Base-by-base conservation (phyloP, 2,888 invertebrate genomes). In the Tupiocoris notatus region DNA sequence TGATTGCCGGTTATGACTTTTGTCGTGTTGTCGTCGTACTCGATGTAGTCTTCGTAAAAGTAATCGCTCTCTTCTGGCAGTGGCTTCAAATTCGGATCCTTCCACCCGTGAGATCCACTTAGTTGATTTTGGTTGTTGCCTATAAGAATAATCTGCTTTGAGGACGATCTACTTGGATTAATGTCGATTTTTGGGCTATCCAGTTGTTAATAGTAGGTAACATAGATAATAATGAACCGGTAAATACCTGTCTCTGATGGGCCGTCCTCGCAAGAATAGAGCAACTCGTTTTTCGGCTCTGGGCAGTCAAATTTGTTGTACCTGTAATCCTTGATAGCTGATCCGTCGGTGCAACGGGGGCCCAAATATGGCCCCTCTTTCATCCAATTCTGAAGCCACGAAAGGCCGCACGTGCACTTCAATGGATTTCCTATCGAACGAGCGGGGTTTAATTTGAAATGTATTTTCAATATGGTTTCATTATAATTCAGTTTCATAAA, bases 371-470 rank as follows among this genome's bases (percentile, higher is more conserved):
- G 79, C 0, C 90, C 89, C 83, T 93, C 92, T 78, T 90, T 89
- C 23, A 94, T 84, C 94, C 94, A 94, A 1, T 90, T 91, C 81
- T 92, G 89, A 1, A 95, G 84, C 95, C 95, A 95, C 73, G 92
- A 86, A 83, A 93, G 88, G 79, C 89, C 90, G 82, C 95, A 95
- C 66, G 92, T 90, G 83, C 95, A 95, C 21, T 88, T 86, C 78
- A 95, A 85, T 0, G 95, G 95, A 85, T 95, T 95, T 39, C 92
- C 94, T 93, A 84, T 78, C n/a, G n/a, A n/a, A n/a, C n/a, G n/a
- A n/a, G n/a, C n/a, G n/a, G n/a, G n/a, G n/a, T n/a, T n/a, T n/a
- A n/a, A n/a, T n/a, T n/a, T n/a, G n/a, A n/a, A n/a, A n/a, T n/a
- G n/a, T n/a, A n/a, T n/a, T n/a, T n/a, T n/a, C n/a, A n/a, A n/a